Evolutionary conservation across 2,797 vertebrate species (phyloP), one percentile per base, ranked within the genome.

Genomic region (Meriones psammophilus): DNA sequence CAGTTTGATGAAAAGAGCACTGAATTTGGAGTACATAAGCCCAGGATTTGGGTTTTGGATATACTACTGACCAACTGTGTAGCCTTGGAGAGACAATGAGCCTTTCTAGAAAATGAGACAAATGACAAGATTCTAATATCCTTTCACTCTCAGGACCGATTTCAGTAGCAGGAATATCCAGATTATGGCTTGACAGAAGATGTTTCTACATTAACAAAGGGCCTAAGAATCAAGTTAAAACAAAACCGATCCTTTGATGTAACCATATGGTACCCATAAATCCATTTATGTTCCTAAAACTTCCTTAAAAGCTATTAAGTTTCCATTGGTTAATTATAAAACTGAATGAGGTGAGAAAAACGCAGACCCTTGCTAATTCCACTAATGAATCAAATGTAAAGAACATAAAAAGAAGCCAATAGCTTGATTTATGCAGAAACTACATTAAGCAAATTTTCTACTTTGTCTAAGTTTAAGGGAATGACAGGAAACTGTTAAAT

Each of bases 241-340:
- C 89, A 95, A 95, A 94, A 96, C 79, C 85, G 86, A 86, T 66
- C 88, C 96, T 98, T 98, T 98, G 98, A 98, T 97, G 98, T 97
- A 96, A 96, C 97, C 97, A 97, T 97, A 96, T 97, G 98, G 96
- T 94, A 39, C 76, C 84, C 94, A 96, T 98, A 98, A 98, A 98
- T 96, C 95, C 96, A 96, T 96, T 97, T 94, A 96, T 96, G 92
- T 17, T 92, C 79, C 94, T 97, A 97, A 97, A 98, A 93, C 97
- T 97, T 98, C 97, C 96, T 97, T 95, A 94, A 97, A 96, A 95
- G 92, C 97, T 97, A 97, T 46, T 96, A 96, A 97, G 83, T 36
- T 97, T 97, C 97, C 96, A 98, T 90, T 97, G 97, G 95, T 96
- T 96, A 97, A 98, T 98, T 98, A 97, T 96, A 97, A 97, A 98